A percentile compares a stretch with the other conserved stretches of the same genome.
phyloP scores from a whole-genome alignment of 1,140 invertebrate genomes.

The Ruditapes philippinarum region DNA sequence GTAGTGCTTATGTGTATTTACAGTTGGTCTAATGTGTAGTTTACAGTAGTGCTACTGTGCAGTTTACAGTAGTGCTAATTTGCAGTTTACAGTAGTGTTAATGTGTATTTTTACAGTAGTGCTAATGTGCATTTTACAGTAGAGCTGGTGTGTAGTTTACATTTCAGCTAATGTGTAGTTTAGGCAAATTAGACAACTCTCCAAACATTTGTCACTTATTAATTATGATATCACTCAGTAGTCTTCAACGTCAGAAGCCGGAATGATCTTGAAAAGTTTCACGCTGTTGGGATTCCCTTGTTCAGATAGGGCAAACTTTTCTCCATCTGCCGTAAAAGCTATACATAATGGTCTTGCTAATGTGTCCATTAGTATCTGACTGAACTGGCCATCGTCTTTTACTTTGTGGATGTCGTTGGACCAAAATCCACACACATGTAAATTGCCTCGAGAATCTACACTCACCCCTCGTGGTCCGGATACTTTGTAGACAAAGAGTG shows the following conservation, averaged over 20 bases:
- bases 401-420: constrained; percentile 65
- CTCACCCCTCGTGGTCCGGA: constrained; percentile 56
- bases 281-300: constrained; percentile 60
- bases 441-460: constrained; percentile 36
- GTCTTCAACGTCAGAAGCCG: constrained; percentile 31
- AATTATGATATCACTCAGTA: constrained; percentile 3
- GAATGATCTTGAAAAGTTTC: constrained; percentile 51
- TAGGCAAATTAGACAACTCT: too few species aligned
- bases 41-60: too few species aligned
- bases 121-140: too few species aligned
- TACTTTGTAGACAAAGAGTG: constrained; percentile 58
- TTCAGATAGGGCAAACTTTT: constrained; percentile 60
- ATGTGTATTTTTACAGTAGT: too few species aligned
- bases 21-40: too few species aligned
- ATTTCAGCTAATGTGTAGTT: too few species aligned
- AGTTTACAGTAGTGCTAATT: too few species aligned
- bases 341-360: constrained; percentile 42
- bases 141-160: too few species aligned
- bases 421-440: constrained; percentile 62
- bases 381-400: constrained; percentile 40
- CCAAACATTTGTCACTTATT: not conserved
- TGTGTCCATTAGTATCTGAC: constrained; percentile 51
- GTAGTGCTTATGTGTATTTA: too few species aligned
- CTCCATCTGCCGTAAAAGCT: constrained; percentile 10
- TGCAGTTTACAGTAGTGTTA: too few species aligned